A percentile compares a stretch with the other conserved stretches of the same genome.
Conservation (phyloP, 2,113 vertebrate species). For the Siniperca chuatsi region DNA sequence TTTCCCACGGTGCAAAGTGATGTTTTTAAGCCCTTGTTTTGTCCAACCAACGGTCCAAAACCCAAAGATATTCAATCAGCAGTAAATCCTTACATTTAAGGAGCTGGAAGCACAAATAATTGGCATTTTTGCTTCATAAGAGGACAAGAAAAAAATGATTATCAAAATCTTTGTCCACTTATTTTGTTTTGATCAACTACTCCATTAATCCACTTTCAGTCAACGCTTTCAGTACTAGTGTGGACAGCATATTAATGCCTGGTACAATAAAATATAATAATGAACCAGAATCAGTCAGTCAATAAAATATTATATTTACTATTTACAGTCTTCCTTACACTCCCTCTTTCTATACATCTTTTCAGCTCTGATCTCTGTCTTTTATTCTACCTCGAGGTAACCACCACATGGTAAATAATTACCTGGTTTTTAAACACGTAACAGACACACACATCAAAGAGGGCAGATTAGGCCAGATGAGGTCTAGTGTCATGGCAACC, state of each 20-base stretch:
- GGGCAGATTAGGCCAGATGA: neutral
- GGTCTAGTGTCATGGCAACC: slow-evolving; percentile 27
- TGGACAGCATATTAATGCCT: neutral
- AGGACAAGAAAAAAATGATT: neutral
- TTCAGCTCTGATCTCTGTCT: neutral
- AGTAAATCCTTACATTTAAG: neutral
- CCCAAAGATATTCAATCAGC: neutral
- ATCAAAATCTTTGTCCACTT: neutral
- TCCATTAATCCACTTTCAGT: neutral
- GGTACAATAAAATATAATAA: neutral
- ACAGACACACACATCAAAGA: neutral
- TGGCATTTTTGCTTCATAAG: neutral
- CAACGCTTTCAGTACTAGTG: no score
- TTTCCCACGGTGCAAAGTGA: neutral
- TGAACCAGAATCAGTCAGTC: neutral
- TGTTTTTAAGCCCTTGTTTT: neutral
- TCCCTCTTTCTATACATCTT: neutral
- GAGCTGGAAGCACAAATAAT: neutral
- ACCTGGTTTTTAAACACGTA: slow-evolving; percentile 33
- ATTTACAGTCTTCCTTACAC: neutral
- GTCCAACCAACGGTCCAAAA: neutral
- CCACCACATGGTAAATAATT: slow-evolving; percentile 57
- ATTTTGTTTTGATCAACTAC: neutral
- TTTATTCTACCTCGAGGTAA: slow-evolving; percentile 36
- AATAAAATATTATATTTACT: neutral